Conservation (phyloP, 1,140 invertebrate species). For the Apis dorsata region DNA sequence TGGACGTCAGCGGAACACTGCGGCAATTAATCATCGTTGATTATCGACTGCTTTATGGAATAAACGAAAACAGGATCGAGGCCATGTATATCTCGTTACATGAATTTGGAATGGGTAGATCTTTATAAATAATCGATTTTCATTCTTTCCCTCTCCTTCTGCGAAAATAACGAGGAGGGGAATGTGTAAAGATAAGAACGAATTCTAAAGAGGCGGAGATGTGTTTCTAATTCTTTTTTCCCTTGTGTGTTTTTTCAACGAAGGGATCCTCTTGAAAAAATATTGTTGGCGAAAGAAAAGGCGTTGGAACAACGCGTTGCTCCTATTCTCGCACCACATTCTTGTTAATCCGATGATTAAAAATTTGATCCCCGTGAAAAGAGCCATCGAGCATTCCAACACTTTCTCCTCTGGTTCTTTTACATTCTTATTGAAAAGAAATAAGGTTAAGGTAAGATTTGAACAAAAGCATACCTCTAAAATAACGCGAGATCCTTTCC, state of each 20-base stretch:
- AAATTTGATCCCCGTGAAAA: neutral
- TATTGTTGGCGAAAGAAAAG: constrained; percentile 23
- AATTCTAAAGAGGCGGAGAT: neutral
- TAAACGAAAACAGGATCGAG: neutral
- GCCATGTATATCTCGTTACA: neutral
- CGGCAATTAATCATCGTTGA: constrained; percentile 64
- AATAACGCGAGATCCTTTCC: neutral
- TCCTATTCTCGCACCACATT: neutral
- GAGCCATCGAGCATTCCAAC: neutral
- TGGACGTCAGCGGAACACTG: constrained; percentile 46
- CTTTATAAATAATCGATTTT: neutral
- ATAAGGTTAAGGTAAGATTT: neutral
- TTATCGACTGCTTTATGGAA: constrained; percentile 38
- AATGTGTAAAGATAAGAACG: neutral
- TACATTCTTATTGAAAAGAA: neutral
- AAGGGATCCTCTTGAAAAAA: neutral
- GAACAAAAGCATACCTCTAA: no score
- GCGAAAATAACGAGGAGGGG: neutral
- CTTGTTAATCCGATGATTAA: neutral
- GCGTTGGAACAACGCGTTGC: neutral
- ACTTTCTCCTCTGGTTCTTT: neutral
- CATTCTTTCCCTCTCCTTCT: no score
- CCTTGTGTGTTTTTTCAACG: neutral
- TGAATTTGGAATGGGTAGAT: neutral
- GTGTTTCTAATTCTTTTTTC: constrained; percentile 12